These are phyloP conservation scores for Lapara coniferarum DNA, from an alignment of 2,888 invertebrate species.

Conservation along the genomic window DNA sequence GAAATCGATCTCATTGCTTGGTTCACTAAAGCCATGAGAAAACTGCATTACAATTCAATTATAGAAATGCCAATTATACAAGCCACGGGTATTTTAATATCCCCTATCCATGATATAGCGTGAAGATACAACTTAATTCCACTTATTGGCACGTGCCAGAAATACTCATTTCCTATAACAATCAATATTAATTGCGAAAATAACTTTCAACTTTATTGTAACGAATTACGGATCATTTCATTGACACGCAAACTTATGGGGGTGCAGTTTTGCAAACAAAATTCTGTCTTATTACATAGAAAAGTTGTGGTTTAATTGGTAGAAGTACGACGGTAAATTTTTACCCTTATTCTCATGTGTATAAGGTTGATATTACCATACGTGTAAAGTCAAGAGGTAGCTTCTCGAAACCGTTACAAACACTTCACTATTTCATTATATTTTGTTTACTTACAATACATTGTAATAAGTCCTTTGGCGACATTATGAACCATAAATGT, in stretches of 20 bases:
- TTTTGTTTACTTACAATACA: slow-evolving; percentile 21
- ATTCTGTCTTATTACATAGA: too few species aligned
- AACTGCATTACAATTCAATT: background rate
- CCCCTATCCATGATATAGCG: background rate
- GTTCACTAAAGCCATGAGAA: too few species aligned
- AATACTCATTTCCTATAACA: slow-evolving; percentile 7
- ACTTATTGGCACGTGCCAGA: slow-evolving; percentile 4
- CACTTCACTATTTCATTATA: slow-evolving; percentile 6
- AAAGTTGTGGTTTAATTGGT: too few species aligned
- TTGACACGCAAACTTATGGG: background rate
- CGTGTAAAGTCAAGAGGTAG: too few species aligned
- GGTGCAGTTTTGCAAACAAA: background rate
- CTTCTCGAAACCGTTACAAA: background rate
- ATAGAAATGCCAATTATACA: background rate
- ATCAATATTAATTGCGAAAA: slow-evolving; percentile 11
- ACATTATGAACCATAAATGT: background rate
- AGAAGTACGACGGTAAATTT: background rate
- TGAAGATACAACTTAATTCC: background rate
- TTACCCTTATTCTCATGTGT: background rate
- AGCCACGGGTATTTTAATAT: background rate
- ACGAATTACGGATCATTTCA: background rate
- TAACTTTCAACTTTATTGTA: background rate
- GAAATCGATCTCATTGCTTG: too few species aligned
- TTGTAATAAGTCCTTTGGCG: slow-evolving; percentile 7
- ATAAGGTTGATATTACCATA: background rate